Evolutionary conservation across 2,797 vertebrate genomes (phyloP).

Genomic region (Cirrhinus mrigala): DNA sequence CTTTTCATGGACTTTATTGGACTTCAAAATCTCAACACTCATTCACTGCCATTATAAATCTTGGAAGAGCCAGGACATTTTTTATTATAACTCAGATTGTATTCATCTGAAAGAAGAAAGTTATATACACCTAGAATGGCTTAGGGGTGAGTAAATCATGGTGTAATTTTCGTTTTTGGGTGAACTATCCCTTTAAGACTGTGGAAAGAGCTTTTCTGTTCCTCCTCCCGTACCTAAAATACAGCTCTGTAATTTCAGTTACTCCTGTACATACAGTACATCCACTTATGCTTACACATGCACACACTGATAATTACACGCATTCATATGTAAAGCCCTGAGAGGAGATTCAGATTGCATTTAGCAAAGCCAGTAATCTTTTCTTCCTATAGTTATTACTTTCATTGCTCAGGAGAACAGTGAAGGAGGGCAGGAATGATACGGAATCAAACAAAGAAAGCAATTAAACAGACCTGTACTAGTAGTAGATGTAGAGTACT

Average conservation of each 20-base stretch:
- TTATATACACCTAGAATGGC: too few species aligned
- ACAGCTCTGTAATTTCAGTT: not conserved
- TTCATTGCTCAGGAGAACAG: constrained; percentile 36
- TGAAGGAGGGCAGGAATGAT: not conserved
- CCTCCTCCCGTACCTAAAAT: not conserved
- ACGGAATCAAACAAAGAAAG: constrained; percentile 41
- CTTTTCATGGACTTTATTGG: too few species aligned
- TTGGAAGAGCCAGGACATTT: too few species aligned
- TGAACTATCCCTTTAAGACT: not conserved
- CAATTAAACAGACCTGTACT: constrained; percentile 57
- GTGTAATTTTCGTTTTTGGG: too few species aligned
- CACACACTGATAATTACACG: constrained; percentile 23
- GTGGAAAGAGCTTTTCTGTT: not conserved
- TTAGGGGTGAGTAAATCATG: too few species aligned
- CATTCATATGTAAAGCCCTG: constrained; percentile 23
- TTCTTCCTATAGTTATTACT: constrained; percentile 45
- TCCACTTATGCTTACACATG: constrained; percentile 7
- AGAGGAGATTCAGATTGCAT: constrained; percentile 45
- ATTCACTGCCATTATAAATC: too few species aligned
- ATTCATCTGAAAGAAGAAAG: too few species aligned
- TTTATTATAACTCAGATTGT: too few species aligned
- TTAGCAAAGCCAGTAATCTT: constrained; percentile 40
- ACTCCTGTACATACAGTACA: not conserved
- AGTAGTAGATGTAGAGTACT: constrained; percentile 29
- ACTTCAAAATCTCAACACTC: too few species aligned